Base-by-base conservation (phyloP, 2,113 vertebrate species). In the Falco punctatus region DNA sequence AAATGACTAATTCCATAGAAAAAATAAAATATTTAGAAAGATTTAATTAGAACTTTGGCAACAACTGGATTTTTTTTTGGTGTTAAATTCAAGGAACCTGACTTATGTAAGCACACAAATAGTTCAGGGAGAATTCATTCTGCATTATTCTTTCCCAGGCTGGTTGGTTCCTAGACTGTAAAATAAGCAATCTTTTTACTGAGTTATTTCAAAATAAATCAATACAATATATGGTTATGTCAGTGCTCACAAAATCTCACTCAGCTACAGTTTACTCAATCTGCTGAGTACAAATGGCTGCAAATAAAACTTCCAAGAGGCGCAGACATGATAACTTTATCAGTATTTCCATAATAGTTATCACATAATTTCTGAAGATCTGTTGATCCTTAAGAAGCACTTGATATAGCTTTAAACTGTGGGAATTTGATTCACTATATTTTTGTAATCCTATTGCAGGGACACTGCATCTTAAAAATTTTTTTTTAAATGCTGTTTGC, bases 131-230 rank as follows among this genome's bases (percentile, higher is more conserved):
- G 38, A 61, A 86, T 89, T 84, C 15, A 48, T 77, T 87, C 70
- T 91, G 35, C 26, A 42, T 92, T 72, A 40, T 12, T 85, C 18
- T 71, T 81, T 66, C 52, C 78, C 19, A 20, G 38, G 44, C 40
- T 93, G 66, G 9, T 77, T 86, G 10, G 11, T 88, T 92, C 32
- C 49, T 66, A 38, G 48, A 67, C 35, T 70, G 65, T 91, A 78
- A 95, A 96, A 82, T 58, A 92, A 91, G 71, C 21, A 40, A 9
- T 81, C 59, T 73, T 93, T 91, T 71, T 24, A 46, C 15, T n/a
- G 57, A 93, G 44, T 61, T 32, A 79, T 94, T 94, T 66, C 4
- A 64, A 81, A 94, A 92, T 1, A 78, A 94, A 94, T 93, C 93
- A 77, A 91, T 95, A 73, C 38, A 74, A 44, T 57, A 81, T 70